Evolutionary conservation across 2,113 vertebrate genomes (phyloP), one percentile per base, ranked within the genome.

Genomic region (Anoura caudifer): DNA sequence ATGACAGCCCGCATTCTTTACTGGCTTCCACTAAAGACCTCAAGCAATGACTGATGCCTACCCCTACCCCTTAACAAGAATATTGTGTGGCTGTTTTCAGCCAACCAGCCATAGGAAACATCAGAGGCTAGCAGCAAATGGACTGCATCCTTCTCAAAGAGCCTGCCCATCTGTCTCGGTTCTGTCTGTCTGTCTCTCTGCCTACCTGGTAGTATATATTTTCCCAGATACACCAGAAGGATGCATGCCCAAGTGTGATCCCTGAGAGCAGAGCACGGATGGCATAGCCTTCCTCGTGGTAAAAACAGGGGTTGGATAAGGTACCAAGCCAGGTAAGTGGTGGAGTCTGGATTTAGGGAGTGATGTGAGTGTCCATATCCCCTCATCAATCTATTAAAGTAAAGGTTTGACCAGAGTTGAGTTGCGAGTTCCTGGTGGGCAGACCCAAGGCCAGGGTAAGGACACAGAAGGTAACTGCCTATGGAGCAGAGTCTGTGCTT

Each of bases 121-220:
- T 17, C 28, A 70, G 47, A 43, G 45, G 24, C 50, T 4, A 90
- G 33, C n/a, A 72, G 67, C n/a, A 38, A 56, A 72, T 0, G 1
- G 36, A 43, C 0, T 3, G 36, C 24, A 50, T 92, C 26, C 28
- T 89, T 83, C 22, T 70, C 36, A 54, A 76, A 92, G 41, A 24
- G 19, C 33, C 3, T 38, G 33, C 28, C 45, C 19, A 1, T 38
- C 59, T 16, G 33, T 45, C 24, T 91, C 54, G 31, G 24, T 15
- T 45, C 4, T 17, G 16, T 28, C 54, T 8, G 0, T 59, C 50
- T 24, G 43, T 69, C 86, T 54, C 11, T 88, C 77, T 87, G 82
- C 69, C 31, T 26, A 33, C 2, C 15, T 3, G 0, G 7, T 1
- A 33, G 17, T 33, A 22, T 22, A 20, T 7, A 61, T n/a, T 33